Conservation (phyloP, 2,888 invertebrate species). For the Lamproptera curius region DNA sequence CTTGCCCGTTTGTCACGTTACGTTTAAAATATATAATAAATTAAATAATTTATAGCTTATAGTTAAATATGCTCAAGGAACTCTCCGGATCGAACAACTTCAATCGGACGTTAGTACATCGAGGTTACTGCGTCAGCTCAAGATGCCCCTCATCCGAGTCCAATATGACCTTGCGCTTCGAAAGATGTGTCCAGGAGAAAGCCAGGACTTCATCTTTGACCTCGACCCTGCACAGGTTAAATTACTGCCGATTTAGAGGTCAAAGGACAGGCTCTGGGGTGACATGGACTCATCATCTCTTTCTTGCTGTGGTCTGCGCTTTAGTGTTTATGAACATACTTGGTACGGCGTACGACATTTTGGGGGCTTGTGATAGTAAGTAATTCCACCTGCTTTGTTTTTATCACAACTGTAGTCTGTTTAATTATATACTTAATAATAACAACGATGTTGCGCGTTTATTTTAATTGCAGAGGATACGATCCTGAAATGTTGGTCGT, state of each 20-base stretch:
- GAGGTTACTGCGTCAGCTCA: constrained; percentile 56
- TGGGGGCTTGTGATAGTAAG: not conserved
- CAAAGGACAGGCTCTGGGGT: not conserved
- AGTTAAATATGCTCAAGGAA: too few species aligned
- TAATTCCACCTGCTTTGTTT: not conserved
- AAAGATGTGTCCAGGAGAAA: constrained; percentile 42
- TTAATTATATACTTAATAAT: not conserved
- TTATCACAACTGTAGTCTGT: not conserved
- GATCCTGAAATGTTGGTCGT: constrained; percentile 44
- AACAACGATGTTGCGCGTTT: not conserved
- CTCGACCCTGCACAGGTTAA: constrained; percentile 31
- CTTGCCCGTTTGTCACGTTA: too few species aligned
- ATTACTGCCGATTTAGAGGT: constrained; percentile 37
- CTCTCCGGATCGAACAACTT: constrained; percentile 43
- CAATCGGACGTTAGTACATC: constrained; percentile 52
- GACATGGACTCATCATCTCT: constrained; percentile 31
- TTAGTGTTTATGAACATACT: constrained; percentile 36
- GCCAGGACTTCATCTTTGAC: constrained; percentile 34
- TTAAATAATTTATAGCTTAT: too few species aligned
- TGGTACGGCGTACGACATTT: constrained; percentile 44
- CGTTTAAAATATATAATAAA: too few species aligned
- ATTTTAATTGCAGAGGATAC: constrained; percentile 36
- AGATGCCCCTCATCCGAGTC: constrained; percentile 37
- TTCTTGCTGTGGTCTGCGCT: constrained; percentile 31
- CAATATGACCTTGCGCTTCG: constrained; percentile 39